Evolutionary conservation across 2,797 vertebrate genomes (phyloP), one percentile per base, ranked within the genome.

Genomic region (Pipistrellus pygmaeus): DNA sequence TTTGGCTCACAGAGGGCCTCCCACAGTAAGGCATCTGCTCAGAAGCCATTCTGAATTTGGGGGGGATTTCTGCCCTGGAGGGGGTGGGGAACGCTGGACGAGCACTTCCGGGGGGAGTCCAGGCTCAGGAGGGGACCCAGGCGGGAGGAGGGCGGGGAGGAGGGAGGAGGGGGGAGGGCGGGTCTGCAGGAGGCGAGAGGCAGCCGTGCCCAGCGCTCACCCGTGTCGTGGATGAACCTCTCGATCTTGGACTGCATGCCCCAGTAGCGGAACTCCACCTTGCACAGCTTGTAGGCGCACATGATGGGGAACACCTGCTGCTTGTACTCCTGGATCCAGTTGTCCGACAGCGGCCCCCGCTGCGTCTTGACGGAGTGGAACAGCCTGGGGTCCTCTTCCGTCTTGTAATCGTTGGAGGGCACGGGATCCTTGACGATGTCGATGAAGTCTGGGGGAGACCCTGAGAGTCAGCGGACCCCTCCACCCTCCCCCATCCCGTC

Each of bases 231-330:
- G 98, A 99, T 99, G 97, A 99, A 99, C 71, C 99, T 98, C 97
- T 99, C 99, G 1, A 99, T 99, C 98, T 99, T 99, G 1, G 99
- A 99, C 98, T 99, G 99, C 99, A 99, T 99, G 85, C 99, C 99
- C 99, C 99, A 99, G 98, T 99, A 99, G 93, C 99, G 99, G 98
- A 99, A 99, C 98, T 99, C 99, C 94, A 99, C 99, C 98, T 99
- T 99, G 97, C 99, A 99, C 80, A 99, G 98, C 98, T 99, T 99
- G 97, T 99, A 99, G 97, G 99, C 99, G 72, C 99, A 99, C 99
- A 99, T 99, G 97, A 99, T 98, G 66, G 99, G 99, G 86, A 98
- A 98, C 1, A 98, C 98, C 97, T 98, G 98, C 94, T 97, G 98
- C 97, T 98, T 99, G 97, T 99, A 98, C 91, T 99, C 99, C 77